phyloP scores from a whole-genome alignment of 2,797 vertebrate species.

The Babyrousa celebensis region DNA sequence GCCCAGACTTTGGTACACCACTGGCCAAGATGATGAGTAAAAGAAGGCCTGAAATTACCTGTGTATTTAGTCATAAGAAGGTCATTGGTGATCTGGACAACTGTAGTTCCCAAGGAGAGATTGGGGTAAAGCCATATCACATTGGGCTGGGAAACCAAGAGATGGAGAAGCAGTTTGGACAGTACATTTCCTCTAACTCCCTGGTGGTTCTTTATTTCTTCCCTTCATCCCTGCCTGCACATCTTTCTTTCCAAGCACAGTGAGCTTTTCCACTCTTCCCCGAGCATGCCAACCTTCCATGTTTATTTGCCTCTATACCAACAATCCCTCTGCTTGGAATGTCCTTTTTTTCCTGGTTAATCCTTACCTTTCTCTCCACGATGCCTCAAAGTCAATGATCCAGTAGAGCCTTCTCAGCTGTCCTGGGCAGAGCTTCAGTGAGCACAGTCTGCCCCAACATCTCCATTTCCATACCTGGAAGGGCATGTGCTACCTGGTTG shows the following conservation, averaged over 20 bases:
- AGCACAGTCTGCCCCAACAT: too few relatives aligned
- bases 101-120: background rate
- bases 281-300: background rate
- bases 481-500: background rate
- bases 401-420: background rate
- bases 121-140: background rate
- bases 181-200: background rate
- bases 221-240: fast-evolving
- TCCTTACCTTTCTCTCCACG: background rate
- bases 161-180: background rate
- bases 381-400: background rate
- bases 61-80: background rate
- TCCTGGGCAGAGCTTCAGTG: background rate
- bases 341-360: background rate
- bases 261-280: background rate
- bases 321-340: background rate
- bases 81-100: background rate
- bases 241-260: background rate
- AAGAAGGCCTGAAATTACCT: background rate
- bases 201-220: background rate
- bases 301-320: background rate
- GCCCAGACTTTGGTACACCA: background rate
- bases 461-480: background rate
- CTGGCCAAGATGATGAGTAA: background rate
- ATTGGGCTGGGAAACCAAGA: background rate